phyloP scores from a whole-genome alignment of 2,113 vertebrate genomes.

The Labeo catla region DNA sequence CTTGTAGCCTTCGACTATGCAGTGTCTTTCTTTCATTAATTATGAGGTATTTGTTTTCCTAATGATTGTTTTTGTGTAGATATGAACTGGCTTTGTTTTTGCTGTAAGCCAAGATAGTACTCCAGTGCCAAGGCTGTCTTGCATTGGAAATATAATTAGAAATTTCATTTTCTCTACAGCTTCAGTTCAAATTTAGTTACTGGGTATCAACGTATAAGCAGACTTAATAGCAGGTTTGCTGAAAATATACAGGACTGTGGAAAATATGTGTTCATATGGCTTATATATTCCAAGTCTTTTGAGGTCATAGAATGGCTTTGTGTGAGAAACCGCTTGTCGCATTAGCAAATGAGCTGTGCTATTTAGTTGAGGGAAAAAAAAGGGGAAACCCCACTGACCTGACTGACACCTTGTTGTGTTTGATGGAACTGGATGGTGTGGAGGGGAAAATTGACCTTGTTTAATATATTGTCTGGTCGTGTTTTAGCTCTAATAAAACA shows the following conservation, averaged over 20 bases:
- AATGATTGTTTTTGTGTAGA: not conserved
- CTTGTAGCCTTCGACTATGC: not conserved
- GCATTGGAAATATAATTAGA: slow-evolving; percentile 5
- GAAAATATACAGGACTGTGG: not conserved
- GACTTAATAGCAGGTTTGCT: not conserved
- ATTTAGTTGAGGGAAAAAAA: not conserved
- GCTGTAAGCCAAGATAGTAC: not conserved
- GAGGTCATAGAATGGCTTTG: not conserved
- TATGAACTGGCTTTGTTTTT: not conserved
- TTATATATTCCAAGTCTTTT: not conserved
- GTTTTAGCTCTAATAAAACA: not conserved
- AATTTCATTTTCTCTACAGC: not conserved
- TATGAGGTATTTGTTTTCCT: slow-evolving; percentile 23
- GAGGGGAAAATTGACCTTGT: not conserved
- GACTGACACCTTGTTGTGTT: slow-evolving; percentile 29
- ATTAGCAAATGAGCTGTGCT: not conserved
- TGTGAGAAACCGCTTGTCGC: not conserved
- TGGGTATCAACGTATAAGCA: not conserved
- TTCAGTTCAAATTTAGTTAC: not conserved
- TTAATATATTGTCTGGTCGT: slow-evolving; percentile 34
- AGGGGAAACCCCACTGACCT: not conserved
- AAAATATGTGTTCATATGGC: not conserved
- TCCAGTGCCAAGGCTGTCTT: not conserved
- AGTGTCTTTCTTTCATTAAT: slow-evolving; percentile 2
- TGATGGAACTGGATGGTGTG: not conserved